Conservation (phyloP, 2,797 vertebrate species). For the Tapirus indicus region DNA sequence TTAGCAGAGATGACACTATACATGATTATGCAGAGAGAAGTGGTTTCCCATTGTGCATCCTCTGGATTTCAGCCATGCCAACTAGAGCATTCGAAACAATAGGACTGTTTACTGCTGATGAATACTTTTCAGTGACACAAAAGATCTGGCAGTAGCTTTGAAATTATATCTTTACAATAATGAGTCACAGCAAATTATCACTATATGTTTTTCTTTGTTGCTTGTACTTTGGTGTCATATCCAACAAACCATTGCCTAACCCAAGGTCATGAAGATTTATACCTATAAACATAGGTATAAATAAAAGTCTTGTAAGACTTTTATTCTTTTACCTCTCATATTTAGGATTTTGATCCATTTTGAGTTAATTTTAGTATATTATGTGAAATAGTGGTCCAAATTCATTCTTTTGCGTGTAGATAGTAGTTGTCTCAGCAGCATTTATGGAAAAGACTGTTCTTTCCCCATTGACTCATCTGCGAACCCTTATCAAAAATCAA, state of each 20-base stretch:
- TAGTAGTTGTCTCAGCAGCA: not conserved
- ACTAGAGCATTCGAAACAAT: not conserved
- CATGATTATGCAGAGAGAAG: not conserved
- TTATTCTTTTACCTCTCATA: not conserved
- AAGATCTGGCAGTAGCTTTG: conserved; percentile 1
- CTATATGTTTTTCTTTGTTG: not conserved
- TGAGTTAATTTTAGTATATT: not conserved
- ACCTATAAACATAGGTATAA: not conserved
- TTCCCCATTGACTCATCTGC: not conserved
- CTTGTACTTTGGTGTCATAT: not conserved
- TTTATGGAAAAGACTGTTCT: not conserved
- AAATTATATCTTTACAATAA: not conserved
- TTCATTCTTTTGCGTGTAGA: not conserved
- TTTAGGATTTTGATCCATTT: not conserved
- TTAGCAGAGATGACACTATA: not conserved
- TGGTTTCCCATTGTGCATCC: not conserved
- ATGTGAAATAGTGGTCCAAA: not conserved
- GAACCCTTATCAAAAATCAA: not conserved
- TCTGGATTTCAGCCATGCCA: not conserved
- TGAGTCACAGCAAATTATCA: not conserved
- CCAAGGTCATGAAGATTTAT: not conserved
- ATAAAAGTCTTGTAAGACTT: not conserved
- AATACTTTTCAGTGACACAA: not conserved
- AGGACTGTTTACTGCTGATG: not conserved
- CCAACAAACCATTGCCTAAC: not conserved